Conservation (phyloP, 2,888 invertebrate genomes). For the Caenorhabditis wallacei region DNA sequence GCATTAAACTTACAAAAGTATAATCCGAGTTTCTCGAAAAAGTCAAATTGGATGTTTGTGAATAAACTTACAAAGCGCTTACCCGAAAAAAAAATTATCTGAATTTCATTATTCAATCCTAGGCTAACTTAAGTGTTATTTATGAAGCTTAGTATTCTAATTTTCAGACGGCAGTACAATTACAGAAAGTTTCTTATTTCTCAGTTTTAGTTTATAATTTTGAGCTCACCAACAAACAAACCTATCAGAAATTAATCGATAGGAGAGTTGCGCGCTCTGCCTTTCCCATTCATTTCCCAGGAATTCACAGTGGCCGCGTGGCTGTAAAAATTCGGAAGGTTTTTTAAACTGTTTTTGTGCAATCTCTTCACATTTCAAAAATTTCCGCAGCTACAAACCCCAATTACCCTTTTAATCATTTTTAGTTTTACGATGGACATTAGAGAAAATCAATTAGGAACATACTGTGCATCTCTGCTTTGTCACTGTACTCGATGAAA, state of each 20-base stretch:
- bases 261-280: conserved; percentile 64
- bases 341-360: not conserved
- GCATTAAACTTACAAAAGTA: conserved; percentile 39
- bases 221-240: conserved; percentile 71
- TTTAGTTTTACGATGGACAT: too few relatives aligned
- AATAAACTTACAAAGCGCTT: conserved; percentile 49
- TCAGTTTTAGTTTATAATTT: conserved; percentile 2
- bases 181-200: not conserved
- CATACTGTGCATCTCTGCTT: conserved; percentile 99
- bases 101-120: conserved; percentile 26
- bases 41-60: conserved; percentile 27
- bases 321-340: conserved; percentile 41
- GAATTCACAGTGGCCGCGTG: conserved; percentile 45
- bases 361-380: too few relatives aligned
- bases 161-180: not conserved
- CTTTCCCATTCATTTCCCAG: conserved; percentile 60
- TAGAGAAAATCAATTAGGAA: conserved; percentile 82
- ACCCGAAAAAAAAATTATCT: conserved; percentile 42
- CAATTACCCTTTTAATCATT: not conserved
- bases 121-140: conserved; percentile 7
- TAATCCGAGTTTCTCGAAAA: conserved; percentile 7
- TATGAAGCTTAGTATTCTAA: not conserved
- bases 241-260: conserved; percentile 70
- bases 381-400: not conserved
- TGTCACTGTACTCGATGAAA: conserved; percentile 99